Base-by-base conservation (phyloP, 2,888 invertebrate species). In the Pycnomerus fuliginosus region DNA sequence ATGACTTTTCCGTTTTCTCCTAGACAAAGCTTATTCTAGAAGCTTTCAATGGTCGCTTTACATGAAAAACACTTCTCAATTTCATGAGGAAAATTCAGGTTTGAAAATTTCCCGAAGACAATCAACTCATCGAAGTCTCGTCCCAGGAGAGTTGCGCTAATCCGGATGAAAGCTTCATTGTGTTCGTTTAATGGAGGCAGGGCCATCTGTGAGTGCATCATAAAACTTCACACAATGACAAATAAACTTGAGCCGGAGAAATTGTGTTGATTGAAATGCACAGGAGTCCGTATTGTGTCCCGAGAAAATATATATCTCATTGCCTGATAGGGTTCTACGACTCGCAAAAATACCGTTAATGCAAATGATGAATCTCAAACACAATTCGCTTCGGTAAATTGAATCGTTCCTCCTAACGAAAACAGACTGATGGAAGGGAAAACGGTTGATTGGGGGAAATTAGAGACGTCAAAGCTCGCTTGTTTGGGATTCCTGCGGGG, bases 1-100 rank as follows among this genome's bases (percentile, higher is more conserved):
- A 68, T 65, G 67, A 69, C 68, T 69, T 68, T 68, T 69, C 68
- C 68, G 62, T 69, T 68, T 67, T 67, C 65, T 68, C 66, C 63
- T 65, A 65, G 68, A 69, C 69, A 69, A 69, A 67, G 66, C 68
- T 66, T 64, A 68, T 69, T 69, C 69, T 65, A 52, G 67, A 61
- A 65, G 65, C 67, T 68, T 67, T 67, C 57, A 64, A 67, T 65
- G 53, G 60, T 53, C 61, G 61, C 64, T 67, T 67, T 67, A 60
- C 64, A 62, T 61, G 62, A n/a, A 34, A 32, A 17, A 17, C n/a
- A 22, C 15, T 20, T n/a, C 12, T 22, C 22, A 28, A n/a, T 8
- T 13, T 12, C 28, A 8, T 13, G 10, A 17, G 11, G 11, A 32
- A 32, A 8, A 8, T 17, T 28, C 3, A 14, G 11, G 10, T 22